Conservation (phyloP, 2,888 invertebrate genomes). For the Himalopsyche tibetana region DNA sequence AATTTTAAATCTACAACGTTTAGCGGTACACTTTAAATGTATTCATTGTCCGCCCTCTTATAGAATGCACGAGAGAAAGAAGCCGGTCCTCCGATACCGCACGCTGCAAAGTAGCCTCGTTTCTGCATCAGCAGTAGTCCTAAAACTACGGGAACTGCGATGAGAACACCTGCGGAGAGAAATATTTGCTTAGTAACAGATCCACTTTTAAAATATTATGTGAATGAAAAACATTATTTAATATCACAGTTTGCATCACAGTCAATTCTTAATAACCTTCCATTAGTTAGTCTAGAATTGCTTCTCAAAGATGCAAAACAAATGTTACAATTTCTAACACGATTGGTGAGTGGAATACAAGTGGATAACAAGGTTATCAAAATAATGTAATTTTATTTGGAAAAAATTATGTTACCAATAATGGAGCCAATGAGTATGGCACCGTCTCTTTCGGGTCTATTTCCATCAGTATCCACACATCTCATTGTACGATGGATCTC, state of each 20-base stretch:
- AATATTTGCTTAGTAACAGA: neutral
- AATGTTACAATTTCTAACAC: too few species aligned
- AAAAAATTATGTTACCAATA: constrained; percentile 73
- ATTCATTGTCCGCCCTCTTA: constrained; percentile 80
- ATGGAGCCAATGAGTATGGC: constrained; percentile 82
- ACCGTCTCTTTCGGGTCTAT: constrained; percentile 82
- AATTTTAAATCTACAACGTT: too few species aligned
- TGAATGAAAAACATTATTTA: too few species aligned
- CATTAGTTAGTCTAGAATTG: too few species aligned
- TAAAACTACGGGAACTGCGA: constrained; percentile 82
- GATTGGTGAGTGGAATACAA: too few species aligned
- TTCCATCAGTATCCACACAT: constrained; percentile 81
- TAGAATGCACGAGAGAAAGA: constrained; percentile 84
- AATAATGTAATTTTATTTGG: too few species aligned
- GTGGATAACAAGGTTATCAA: too few species aligned
- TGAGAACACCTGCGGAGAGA: constrained; percentile 75
- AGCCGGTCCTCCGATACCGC: constrained; percentile 77
- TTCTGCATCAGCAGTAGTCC: constrained; percentile 79
- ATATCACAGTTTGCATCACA: too few species aligned
- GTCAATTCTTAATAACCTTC: too few species aligned
- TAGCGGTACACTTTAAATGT: constrained; percentile 66
- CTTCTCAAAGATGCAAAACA: too few species aligned
- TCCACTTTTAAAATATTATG: neutral
- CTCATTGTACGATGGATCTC: constrained; percentile 78
- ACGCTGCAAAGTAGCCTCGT: constrained; percentile 80